A percentile compares a stretch with the other conserved stretches of the same genome.
Evolutionary conservation across 37 sponge, comb jelly and placozoan species (phyloP).

Genomic region (Ephydatia muelleri): DNA sequence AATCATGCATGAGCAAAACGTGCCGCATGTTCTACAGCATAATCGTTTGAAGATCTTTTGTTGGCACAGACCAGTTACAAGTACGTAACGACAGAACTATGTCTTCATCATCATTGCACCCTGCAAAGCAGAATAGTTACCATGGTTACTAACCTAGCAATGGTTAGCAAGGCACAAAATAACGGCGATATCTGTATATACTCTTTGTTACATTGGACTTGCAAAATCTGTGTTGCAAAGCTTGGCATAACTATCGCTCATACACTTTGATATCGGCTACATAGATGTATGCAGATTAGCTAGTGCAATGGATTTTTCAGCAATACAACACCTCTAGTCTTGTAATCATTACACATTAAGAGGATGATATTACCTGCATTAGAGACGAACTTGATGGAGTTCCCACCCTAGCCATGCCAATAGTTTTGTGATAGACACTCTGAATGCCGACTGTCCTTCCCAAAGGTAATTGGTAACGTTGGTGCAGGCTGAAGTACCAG

Average conservation of each 20-base stretch:
- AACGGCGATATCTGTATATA: no score
- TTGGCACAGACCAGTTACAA: background rate
- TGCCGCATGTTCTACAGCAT: background rate
- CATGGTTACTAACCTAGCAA: no score
- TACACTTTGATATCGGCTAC: no score
- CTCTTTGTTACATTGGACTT: no score
- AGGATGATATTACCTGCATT: no score
- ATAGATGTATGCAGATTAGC: no score
- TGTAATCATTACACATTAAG: no score
- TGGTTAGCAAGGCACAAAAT: no score
- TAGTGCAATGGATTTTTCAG: no score
- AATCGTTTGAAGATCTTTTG: background rate
- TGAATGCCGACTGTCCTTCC: background rate
- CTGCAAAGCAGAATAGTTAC: background rate
- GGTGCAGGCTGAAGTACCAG: background rate
- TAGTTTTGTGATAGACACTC: background rate
- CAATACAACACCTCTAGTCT: background rate
- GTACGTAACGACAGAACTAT: background rate
- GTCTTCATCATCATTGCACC: background rate
- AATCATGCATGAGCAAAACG: background rate
- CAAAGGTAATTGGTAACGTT: background rate
- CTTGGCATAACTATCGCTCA: no score
- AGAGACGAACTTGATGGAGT: background rate
- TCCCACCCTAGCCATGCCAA: background rate
- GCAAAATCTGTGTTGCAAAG: no score